Conservation (phyloP, 2,113 vertebrate species). For the Guaruba guarouba region DNA sequence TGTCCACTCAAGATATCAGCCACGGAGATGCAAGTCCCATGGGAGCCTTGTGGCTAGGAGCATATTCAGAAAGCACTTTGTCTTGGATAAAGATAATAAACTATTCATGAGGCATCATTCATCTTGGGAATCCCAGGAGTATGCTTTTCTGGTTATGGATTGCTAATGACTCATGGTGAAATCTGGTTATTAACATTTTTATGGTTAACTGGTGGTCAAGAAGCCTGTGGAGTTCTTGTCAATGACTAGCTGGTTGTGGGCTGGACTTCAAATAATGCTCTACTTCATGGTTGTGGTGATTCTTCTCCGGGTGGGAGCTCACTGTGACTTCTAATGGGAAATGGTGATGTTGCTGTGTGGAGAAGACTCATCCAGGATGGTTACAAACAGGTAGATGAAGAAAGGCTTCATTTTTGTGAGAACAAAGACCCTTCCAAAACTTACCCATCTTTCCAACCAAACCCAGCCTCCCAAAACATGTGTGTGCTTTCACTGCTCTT, state of each 20-base stretch:
- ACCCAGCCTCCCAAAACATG: accelerated
- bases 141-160: not conserved
- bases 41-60: not conserved
- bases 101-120: not conserved
- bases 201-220: not conserved
- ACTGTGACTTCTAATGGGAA: not conserved
- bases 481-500: not conserved
- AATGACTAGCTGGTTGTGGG: not conserved
- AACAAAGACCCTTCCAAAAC: not conserved
- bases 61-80: not conserved
- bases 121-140: not conserved
- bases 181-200: not conserved
- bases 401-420: not conserved
- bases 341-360: not conserved
- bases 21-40: not conserved
- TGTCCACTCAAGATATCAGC: not conserved
- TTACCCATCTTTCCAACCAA: not conserved
- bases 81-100: not conserved
- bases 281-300: not conserved
- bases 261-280: not conserved
- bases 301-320: not conserved
- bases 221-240: not conserved
- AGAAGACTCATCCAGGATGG: not conserved
- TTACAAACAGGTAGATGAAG: not conserved
- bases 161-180: not conserved